Base-by-base conservation (phyloP, 2,113 vertebrate species). In the Platichthys flesus region DNA sequence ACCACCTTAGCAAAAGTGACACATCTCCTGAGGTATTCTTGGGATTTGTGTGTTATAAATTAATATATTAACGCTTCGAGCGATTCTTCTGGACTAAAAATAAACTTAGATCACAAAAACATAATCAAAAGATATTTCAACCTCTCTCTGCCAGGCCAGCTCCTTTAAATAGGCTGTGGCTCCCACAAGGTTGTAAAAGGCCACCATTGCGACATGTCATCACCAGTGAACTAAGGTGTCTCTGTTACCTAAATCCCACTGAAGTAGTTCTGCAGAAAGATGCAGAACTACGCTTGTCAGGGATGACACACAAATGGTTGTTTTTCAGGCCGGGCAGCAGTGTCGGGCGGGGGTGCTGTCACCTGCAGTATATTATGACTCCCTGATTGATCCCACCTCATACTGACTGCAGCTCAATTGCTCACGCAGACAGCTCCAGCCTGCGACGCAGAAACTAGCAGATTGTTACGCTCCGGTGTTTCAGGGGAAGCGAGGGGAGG, bases 341-440 rank as follows among this genome's bases (percentile, higher is more conserved):
- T 62, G 37, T 72, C 54, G 49, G 79, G 58, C 31, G 5, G 24
- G 42, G 58, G 5, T 16, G 42, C 60, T 60, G 76, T 78, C 83
- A 73, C 71, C 71, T 80, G 80, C 71, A 31, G 62, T 86, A 66
- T 60, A 66, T 85, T 76, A 82, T 65, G 72, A 72, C 63, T 78
- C 52, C 67, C 55, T 42, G 73, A 90, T 88, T 79, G 79, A 92
- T 88, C 69, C 61, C 51, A 21, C 78, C 64, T 67, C 66, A 55
- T 42, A 9, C 67, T 28, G 59, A 69, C 73, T 54, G 42, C 45
- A 20, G 80, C 47, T 74, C 78, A 70, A 21, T 88, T 42, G 61
- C 75, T 65, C 54, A 26, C 37, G 63, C 74, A 3, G 62, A 3
- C 66, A 73, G 80, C 72, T 72, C 74, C 47, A 42, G 51, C 61